Conservation (phyloP, 2,113 vertebrate species). For the Madoqua kirkii region DNA sequence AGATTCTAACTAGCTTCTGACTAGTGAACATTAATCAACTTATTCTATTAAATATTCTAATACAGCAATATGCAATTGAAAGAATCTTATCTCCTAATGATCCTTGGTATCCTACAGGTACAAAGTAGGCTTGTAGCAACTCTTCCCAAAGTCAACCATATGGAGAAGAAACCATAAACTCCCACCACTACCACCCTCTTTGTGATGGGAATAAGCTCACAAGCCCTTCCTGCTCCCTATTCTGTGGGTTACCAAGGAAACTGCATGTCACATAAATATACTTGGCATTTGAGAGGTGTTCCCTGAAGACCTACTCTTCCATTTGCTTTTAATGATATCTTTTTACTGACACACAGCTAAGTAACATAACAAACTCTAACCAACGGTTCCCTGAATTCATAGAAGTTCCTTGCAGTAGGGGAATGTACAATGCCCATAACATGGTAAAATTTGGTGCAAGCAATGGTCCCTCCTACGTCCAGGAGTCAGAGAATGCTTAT, state of each 20-base stretch:
- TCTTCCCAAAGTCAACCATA: not conserved
- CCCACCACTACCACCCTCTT: not conserved
- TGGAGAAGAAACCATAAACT: not conserved
- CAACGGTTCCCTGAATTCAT: not conserved
- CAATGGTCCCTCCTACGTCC: not conserved
- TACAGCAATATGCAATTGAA: not conserved
- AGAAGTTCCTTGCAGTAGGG: not conserved
- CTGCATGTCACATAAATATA: constrained; percentile 23
- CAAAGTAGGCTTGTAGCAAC: not conserved
- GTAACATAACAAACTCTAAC: not conserved
- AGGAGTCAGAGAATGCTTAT: not conserved
- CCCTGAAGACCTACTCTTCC: constrained; percentile 10
- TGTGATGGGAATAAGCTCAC: not conserved
- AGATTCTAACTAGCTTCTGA: not conserved
- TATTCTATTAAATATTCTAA: not conserved
- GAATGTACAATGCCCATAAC: not conserved
- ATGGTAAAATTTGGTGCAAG: not conserved
- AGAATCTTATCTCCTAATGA: not conserved
- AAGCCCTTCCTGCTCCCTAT: not conserved
- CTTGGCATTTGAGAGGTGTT: constrained; percentile 42
- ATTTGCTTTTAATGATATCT: constrained; percentile 8
- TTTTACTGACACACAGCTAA: not conserved
- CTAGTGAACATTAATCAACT: not conserved
- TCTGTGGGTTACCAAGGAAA: constrained; percentile 51
- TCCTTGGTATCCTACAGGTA: not conserved